Evolutionary conservation across 2,797 vertebrate species (phyloP).

Genomic region (Mormyrops boulengeri): DNA sequence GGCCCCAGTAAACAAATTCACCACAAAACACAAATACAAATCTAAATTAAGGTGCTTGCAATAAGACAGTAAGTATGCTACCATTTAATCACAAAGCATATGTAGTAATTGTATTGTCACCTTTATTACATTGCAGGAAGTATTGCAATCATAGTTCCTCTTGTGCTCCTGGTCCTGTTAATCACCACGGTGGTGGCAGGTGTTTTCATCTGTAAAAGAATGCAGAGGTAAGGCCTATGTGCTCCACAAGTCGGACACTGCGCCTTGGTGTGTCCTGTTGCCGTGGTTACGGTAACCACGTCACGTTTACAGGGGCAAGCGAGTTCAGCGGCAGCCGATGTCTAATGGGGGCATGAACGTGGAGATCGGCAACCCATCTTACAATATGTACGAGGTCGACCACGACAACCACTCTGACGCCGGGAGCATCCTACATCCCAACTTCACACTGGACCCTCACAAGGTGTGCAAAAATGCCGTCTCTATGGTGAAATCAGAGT

Average conservation of each 20-base stretch:
- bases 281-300: not conserved
- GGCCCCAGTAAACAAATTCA: not conserved
- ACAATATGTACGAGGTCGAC: constrained; percentile 95
- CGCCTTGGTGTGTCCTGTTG: not conserved
- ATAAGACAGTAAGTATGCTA: not conserved
- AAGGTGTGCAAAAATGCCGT: constrained; percentile 63
- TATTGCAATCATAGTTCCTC: constrained; percentile 94
- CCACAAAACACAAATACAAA: not conserved
- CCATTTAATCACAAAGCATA: not conserved
- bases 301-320: constrained; percentile 75
- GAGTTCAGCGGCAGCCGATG: constrained; percentile 92
- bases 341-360: constrained; percentile 95
- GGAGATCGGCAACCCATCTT: constrained; percentile 95
- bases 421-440: constrained; percentile 79
- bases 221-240: constrained; percentile 70
- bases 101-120: not conserved
- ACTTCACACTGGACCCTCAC: constrained; percentile 86
- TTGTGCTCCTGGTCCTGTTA: constrained; percentile 88
- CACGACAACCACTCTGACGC: constrained; percentile 75
- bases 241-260: not conserved
- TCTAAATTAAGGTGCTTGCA: not conserved
- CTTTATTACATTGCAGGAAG: constrained; percentile 69
- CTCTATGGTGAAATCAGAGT: not conserved
- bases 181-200: constrained; percentile 88
- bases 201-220: constrained; percentile 88